Base-by-base conservation (phyloP, 2,888 invertebrate species). In the Invenusta paracnida region DNA sequence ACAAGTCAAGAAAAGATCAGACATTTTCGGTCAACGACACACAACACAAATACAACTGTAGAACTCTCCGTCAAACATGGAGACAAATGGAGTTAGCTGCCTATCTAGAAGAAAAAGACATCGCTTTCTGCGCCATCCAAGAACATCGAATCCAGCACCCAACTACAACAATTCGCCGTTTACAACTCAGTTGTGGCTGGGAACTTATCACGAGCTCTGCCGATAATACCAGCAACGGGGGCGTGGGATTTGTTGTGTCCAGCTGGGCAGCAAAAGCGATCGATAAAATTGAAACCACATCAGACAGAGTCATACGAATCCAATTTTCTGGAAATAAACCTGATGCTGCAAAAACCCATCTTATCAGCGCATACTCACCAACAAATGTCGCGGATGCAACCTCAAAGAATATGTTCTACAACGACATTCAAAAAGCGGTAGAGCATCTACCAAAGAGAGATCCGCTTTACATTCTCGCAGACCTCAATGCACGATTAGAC, bases 191-290 rank as follows among this genome's bases (percentile, higher is more conserved):
- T 48, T 48, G 48, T 48, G 48, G 48, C 48, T 48, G 48, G 48
- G 48, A 48, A 48, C 48, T 48, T 48, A 48, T 48, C 48, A 48
- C 48, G 48, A 48, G 48, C 48, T 48, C 48, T 48, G 48, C 48
- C 48, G 48, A 48, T 48, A 48, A 48, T 48, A 48, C 48, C 48
- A 48, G 48, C 48, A 48, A 48, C 48, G 48, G 48, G 48, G 48
- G 48, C 48, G 48, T 48, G 48, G 48, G 48, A 48, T 48, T 48
- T 48, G 48, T 48, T 73, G 27, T 73, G 27, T 73, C 17, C 73
- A 73, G 73, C 73, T 73, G 73, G 73, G 73, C 73, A 73, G 73
- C 73, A 73, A 73, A 73, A 73, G 73, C 73, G 73, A 73, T 73
- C 27, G 73, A 73, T 73, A 73, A 73, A 73, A 73, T 73, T 73